Evolutionary conservation across 2,888 invertebrate species (phyloP).

Genomic region (Eupithecia abbreviata): DNA sequence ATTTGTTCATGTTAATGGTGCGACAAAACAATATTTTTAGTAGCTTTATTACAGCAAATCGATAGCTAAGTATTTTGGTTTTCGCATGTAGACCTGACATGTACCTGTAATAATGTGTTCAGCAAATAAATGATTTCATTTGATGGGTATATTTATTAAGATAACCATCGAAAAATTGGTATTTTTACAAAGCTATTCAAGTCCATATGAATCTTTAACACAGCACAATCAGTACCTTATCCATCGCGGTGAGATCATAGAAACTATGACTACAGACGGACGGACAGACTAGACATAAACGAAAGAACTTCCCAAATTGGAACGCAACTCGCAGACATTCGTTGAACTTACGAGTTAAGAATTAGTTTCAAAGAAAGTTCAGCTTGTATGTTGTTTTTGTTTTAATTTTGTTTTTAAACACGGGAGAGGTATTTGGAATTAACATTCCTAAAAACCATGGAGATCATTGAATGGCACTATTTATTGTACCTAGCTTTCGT

Average conservation of each 20-base stretch:
- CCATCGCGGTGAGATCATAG: constrained; percentile 24
- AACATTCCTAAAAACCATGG: neutral
- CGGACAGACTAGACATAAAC: constrained; percentile 24
- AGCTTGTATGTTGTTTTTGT: constrained; percentile 29
- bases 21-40: neutral
- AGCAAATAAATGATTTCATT: no score
- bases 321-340: constrained; percentile 33
- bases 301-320: constrained; percentile 33
- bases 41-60: neutral
- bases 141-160: neutral
- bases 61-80: neutral
- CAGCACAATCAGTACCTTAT: constrained; percentile 33
- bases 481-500: neutral
- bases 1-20: constrained; percentile 2
- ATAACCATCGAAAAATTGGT: neutral
- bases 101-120: no score
- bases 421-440: neutral
- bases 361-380: constrained; percentile 41
- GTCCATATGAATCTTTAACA: constrained; percentile 25
- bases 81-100: neutral
- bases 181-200: neutral
- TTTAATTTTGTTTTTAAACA: constrained; percentile 6
- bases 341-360: constrained; percentile 35
- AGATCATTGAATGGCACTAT: neutral
- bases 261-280: neutral